Base-by-base conservation (phyloP, 2,888 invertebrate genomes). In the Perizoma affinitatum region DNA sequence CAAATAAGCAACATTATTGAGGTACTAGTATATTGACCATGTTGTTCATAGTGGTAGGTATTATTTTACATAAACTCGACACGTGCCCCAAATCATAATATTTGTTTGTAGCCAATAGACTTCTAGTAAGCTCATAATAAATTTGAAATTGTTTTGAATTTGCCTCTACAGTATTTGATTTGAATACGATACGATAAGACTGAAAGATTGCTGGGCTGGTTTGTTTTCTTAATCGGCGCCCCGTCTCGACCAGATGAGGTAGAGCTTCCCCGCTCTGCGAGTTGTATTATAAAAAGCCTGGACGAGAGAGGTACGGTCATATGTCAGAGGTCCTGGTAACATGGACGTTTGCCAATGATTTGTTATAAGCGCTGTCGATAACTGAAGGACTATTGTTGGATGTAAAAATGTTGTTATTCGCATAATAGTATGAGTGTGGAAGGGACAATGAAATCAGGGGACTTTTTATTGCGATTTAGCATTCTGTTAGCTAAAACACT, bases 181-280 rank as follows among this genome's bases (percentile, higher is more conserved):
- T 71, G 74, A 81, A 81, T 78, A 70, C 71, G 72, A 79, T 72
- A 75, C 82, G 84, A 84, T 86, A 84, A 87, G 75, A 73, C 67
- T 66, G 67, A 71, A 67, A 78, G 76, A 76, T 77, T 75, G 75
- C 77, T 76, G 74, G 74, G 69, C 75, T 75, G 72, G 80, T 82
- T 84, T 87, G 87, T 86, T 88, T 87, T 84, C 82, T 82, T 84
- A 87, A 83, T 86, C 83, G 78, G 79, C 78, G 80, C 83, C 78
- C 80, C 75, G 71, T 78, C 75, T 78, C 72, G 74, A 67, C 66
- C 68, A 65, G 76, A 69, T 76, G 11, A 65, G 44, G 60, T 47
- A 62, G 84, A 78, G 56, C 74, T 68, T 22, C 70, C 66, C 52
- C 59, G 57, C 69, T 69, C 69, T 73, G 63, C 65, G 8, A 6